Evolutionary conservation across 2,888 invertebrate species (phyloP), one percentile per base, ranked within the genome.

Genomic region (Campoplex nolae): DNA sequence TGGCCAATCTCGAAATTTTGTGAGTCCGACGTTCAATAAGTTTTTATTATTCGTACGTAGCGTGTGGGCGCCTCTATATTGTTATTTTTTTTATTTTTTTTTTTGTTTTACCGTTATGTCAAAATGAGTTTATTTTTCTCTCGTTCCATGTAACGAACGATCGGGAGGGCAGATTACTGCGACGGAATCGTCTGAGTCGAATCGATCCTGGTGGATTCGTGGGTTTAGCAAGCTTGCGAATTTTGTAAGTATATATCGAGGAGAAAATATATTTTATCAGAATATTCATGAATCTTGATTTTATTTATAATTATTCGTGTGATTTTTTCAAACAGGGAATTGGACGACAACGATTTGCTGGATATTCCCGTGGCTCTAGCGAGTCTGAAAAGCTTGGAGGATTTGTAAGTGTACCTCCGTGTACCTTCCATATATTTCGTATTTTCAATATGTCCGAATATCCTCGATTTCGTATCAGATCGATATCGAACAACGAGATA

Each of bases 401-500:
- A 98, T 95, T 95, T 98, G 98, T 98, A 96, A 98, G 98, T 94
- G 45, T 45, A 18, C 62, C 62, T 38, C 3, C 6, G 62, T 32
- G 48, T 9, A 48, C 48, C 18, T 38, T 48, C 35, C 28, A 28
- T 62, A 74, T 70, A 4, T 75, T 77, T 28, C 35, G 45, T 73
- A 38, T 58, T 79, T 73, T 73, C 54, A 71, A 68, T 4, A 42
- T 54, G 18, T 23, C 28, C 42, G 28, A 23, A 70, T 23, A 58
- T 70, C 62, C 6, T 32, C 62, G 16, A 62, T 62, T 62, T 62
- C 62, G 48, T 38, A 87, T 23, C 95, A 98, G 98, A 93, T 97
- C 97, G 68, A 95, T 98, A 93, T 97, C 97, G 45, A 97, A 97
- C 94, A 99, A 99, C 95, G 96, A 96, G 90, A 97, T 99, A 93